phyloP scores from a whole-genome alignment of 2,888 invertebrate species.

The Eugnorisma glareosa region DNA sequence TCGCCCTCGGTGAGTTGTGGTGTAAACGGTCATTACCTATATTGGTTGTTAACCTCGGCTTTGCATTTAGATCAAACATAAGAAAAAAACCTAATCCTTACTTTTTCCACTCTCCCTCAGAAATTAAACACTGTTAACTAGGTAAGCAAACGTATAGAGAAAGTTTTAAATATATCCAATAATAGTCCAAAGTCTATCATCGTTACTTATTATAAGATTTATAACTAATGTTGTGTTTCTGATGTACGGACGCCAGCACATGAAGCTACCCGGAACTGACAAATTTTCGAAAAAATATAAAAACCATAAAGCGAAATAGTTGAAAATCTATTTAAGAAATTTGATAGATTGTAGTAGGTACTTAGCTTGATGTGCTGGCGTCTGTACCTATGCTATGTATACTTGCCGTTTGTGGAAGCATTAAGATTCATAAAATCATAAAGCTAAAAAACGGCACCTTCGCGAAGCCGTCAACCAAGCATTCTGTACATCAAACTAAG shows the following conservation, averaged over 20 bases:
- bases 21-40: neutral
- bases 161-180: conserved; percentile 55
- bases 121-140: conserved; percentile 65
- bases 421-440: conserved; percentile 6
- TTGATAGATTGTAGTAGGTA: neutral
- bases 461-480: no score
- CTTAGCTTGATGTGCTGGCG: neutral
- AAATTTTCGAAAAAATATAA: no score
- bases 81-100: neutral
- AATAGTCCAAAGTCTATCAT: conserved; percentile 65
- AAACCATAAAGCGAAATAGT: no score
- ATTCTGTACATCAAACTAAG: no score
- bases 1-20: no score
- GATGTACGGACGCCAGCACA: neutral
- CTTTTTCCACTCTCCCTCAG: conserved; percentile 42
- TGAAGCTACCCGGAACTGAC: no score
- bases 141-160: conserved; percentile 54
- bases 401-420: conserved; percentile 44
- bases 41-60: neutral
- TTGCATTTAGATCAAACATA: no score
- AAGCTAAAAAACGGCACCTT: neutral
- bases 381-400: conserved; percentile 12
- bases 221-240: conserved; percentile 51
- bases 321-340: no score
- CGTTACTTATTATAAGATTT: conserved; percentile 60